Evolutionary conservation across 2,113 vertebrate species (phyloP).

Genomic region (Vidua macroura): DNA sequence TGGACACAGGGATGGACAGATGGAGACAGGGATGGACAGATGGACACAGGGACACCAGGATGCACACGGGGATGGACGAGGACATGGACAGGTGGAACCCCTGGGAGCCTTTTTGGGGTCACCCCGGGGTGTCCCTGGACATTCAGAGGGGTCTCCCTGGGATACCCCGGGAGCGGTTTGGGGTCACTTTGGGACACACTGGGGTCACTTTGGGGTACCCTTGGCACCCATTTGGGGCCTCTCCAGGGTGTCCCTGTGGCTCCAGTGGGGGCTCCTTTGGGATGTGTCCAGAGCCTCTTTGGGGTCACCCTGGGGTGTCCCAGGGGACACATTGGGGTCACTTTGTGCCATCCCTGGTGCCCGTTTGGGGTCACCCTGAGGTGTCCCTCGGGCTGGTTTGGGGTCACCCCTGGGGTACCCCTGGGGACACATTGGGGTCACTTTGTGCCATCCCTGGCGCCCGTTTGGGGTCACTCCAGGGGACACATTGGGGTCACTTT

Average conservation of each 20-base stretch:
- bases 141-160: neutral
- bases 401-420: neutral
- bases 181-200: neutral
- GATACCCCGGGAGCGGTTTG: neutral
- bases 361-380: neutral
- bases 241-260: too few relatives aligned
- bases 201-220: neutral
- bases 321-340: neutral
- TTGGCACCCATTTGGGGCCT: neutral
- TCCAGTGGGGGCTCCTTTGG: too few relatives aligned
- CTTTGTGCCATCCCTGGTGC: neutral
- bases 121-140: neutral
- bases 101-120: neutral
- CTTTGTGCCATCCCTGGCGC: neutral
- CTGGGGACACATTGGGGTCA: neutral
- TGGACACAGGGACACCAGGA: neutral
- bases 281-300: too few relatives aligned
- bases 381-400: too few relatives aligned
- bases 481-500: neutral
- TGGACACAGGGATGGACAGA: too few relatives aligned
- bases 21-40: too few relatives aligned
- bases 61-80: neutral
- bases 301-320: neutral
- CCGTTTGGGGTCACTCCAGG: neutral
- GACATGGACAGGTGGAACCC: neutral